Percentiles rank a stretch among this genome's conserved stretches.
Conservation (phyloP, 2,113 vertebrate genomes). For the Ameiurus melas region DNA sequence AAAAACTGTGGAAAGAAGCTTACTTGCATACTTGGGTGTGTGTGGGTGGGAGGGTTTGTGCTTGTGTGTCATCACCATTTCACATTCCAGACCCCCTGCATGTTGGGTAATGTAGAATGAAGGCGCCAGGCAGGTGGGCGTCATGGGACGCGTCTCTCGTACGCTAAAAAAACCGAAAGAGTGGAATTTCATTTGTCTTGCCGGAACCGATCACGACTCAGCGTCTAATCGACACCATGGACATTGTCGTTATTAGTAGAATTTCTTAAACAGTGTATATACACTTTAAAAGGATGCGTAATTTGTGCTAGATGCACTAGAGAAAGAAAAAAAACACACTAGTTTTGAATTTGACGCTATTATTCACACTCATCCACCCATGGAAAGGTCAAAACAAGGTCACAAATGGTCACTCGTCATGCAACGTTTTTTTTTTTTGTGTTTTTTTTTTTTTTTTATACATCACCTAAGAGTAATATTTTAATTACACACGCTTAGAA, state of each 20-base stretch:
- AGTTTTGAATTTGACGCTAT: background rate
- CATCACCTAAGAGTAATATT: background rate
- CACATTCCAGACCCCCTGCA: constrained; percentile 72
- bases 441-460: too few species aligned
- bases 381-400: background rate
- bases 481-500: background rate
- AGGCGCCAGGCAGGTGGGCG: constrained; percentile 67
- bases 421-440: background rate
- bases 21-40: background rate
- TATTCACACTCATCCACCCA: too few species aligned
- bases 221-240: background rate
- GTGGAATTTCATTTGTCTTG: background rate
- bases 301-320: background rate
- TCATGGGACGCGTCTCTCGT: constrained; percentile 12
- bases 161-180: background rate
- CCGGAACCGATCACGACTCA: background rate
- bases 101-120: constrained; percentile 74
- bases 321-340: background rate
- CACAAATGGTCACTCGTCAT: background rate
- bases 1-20: background rate
- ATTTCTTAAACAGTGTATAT: background rate
- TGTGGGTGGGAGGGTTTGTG: background rate
- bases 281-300: background rate
- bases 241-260: background rate
- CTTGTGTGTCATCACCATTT: constrained; percentile 59